Conservation (phyloP, 1,140 invertebrate genomes). For the Apis dorsata region DNA sequence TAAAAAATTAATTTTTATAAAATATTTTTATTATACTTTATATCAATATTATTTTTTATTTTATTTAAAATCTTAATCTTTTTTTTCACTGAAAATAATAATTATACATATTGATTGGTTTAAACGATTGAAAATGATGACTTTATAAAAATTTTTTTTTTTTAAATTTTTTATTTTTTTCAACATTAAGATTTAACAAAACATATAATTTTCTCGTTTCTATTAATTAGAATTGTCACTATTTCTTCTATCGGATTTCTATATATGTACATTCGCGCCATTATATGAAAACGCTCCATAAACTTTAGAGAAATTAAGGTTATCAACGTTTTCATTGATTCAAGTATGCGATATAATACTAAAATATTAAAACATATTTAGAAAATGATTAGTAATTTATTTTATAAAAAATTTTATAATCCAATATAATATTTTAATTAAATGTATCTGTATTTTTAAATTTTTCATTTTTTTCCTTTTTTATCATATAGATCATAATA, state of each 20-base stretch:
- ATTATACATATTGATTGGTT: not conserved
- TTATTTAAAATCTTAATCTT: not conserved
- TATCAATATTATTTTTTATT: not conserved
- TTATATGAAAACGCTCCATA: slow-evolving; percentile 15
- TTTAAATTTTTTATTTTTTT: not conserved
- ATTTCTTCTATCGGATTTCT: not conserved
- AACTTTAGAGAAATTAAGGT: not conserved
- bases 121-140: not conserved
- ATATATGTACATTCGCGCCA: not conserved
- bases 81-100: not conserved
- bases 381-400: not conserved
- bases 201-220: not conserved
- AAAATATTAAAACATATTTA: not conserved
- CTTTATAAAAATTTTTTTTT: not conserved
- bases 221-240: not conserved
- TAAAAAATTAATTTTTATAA: not conserved
- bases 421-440: too few relatives aligned
- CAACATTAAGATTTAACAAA: not conserved
- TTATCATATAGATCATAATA: not conserved
- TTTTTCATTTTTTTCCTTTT: not conserved
- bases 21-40: not conserved
- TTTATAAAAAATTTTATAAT: too few relatives aligned
- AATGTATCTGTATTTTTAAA: not conserved
- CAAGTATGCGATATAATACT: not conserved
- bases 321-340: not conserved